Conservation (phyloP, 2,113 vertebrate species). For the Thalassoma bifasciatum region DNA sequence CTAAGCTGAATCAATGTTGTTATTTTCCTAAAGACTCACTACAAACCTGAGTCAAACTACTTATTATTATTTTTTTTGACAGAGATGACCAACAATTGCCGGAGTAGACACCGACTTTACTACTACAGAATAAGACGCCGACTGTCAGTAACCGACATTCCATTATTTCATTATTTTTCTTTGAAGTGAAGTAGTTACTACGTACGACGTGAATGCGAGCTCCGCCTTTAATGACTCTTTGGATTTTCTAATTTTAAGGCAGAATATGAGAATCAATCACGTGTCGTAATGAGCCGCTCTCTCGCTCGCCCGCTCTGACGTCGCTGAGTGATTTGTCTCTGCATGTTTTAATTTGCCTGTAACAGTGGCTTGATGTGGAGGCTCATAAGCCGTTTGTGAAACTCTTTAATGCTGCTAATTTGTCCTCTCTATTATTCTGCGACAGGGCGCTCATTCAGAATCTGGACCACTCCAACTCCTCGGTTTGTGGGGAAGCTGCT, state of each 20-base stretch:
- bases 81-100: no score
- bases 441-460: slow-evolving; percentile 81
- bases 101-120: no score
- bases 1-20: no score
- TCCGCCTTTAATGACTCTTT: neutral
- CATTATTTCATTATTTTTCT: no score
- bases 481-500: slow-evolving; percentile 78
- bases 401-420: slow-evolving; percentile 37
- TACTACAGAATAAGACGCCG: no score
- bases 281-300: neutral
- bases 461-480: slow-evolving; percentile 83
- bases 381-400: slow-evolving; percentile 21
- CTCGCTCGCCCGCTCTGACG: neutral
- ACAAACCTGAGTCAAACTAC: no score
- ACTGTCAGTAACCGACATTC: no score
- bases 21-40: no score
- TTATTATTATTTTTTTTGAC: no score
- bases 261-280: slow-evolving; percentile 21
- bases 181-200: no score
- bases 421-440: slow-evolving; percentile 47
- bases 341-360: slow-evolving; percentile 31
- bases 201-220: no score
- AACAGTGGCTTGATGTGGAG: slow-evolving; percentile 16
- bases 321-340: slow-evolving; percentile 27
- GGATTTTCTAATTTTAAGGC: slow-evolving; percentile 9